phyloP scores from a whole-genome alignment of 2,888 invertebrate genomes.

The Drosophila ochracea region DNA sequence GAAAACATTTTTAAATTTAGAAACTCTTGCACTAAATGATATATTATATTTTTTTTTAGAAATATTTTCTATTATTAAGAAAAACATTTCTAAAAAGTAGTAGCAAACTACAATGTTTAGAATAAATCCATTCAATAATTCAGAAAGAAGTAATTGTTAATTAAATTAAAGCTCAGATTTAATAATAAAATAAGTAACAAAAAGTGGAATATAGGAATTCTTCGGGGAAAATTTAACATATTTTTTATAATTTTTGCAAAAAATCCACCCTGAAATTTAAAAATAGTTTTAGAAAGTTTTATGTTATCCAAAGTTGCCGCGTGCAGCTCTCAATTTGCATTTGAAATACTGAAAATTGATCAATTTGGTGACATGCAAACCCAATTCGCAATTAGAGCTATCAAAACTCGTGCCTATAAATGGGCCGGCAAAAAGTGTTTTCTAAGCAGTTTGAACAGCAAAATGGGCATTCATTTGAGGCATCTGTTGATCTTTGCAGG shows the following conservation, averaged over 20 bases:
- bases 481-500: constrained; percentile 30
- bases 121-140: background rate
- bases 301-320: background rate
- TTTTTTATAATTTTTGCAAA: background rate
- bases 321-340: constrained; percentile 17
- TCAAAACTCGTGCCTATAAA: constrained; percentile 43
- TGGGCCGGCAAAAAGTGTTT: background rate
- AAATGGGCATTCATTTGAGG: constrained; percentile 42
- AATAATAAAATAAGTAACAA: background rate
- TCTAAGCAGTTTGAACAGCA: background rate
- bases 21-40: background rate
- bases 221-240: background rate
- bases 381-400: constrained; percentile 17
- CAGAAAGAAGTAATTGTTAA: background rate
- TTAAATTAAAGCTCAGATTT: background rate
- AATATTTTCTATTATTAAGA: background rate
- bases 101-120: background rate
- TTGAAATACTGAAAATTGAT: constrained; percentile 39
- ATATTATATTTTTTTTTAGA: background rate
- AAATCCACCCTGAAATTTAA: background rate
- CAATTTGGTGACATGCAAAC: constrained; percentile 54
- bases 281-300: background rate
- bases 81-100: too few relatives aligned
- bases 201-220: background rate
- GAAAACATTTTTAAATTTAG: background rate